Evolutionary conservation across 2,888 invertebrate species (phyloP).

Genomic region (Mythimna pallens): DNA sequence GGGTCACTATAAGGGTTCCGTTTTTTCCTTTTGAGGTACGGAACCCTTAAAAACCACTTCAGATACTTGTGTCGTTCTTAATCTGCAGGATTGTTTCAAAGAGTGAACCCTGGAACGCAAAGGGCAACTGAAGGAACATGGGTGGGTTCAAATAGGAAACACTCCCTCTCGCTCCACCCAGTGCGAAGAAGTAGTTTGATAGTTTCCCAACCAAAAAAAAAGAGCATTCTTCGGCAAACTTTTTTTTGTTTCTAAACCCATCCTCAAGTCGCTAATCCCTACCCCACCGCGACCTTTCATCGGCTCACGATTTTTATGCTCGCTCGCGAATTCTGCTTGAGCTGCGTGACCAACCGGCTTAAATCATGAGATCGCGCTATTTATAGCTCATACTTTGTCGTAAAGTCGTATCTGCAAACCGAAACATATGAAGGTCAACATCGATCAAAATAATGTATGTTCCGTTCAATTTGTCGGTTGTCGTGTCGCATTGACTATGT

Average conservation of each 20-base stretch:
- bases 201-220: too few species aligned
- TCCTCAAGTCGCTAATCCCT: slow-evolving; percentile 67
- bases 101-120: too few species aligned
- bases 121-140: too few species aligned
- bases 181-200: too few species aligned
- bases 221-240: too few species aligned
- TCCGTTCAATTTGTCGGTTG: slow-evolving; percentile 29
- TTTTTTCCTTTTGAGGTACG: too few species aligned
- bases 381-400: slow-evolving; percentile 78
- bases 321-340: slow-evolving; percentile 55
- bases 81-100: too few species aligned
- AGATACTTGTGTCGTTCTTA: too few species aligned
- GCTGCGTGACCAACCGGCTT: slow-evolving; percentile 75
- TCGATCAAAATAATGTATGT: slow-evolving; percentile 62
- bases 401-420: slow-evolving; percentile 73
- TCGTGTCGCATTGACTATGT: slow-evolving; percentile 1
- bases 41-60: too few species aligned
- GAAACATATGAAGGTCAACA: slow-evolving; percentile 70
- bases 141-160: too few species aligned
- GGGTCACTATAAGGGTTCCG: too few species aligned
- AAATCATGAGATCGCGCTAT: slow-evolving; percentile 78
- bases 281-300: slow-evolving; percentile 57
- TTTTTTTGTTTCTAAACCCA: slow-evolving; percentile 6
- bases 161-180: too few species aligned
- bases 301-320: slow-evolving; percentile 77